phyloP scores from a whole-genome alignment of 1,140 invertebrate genomes.

The Parasteatoda tepidariorum region DNA sequence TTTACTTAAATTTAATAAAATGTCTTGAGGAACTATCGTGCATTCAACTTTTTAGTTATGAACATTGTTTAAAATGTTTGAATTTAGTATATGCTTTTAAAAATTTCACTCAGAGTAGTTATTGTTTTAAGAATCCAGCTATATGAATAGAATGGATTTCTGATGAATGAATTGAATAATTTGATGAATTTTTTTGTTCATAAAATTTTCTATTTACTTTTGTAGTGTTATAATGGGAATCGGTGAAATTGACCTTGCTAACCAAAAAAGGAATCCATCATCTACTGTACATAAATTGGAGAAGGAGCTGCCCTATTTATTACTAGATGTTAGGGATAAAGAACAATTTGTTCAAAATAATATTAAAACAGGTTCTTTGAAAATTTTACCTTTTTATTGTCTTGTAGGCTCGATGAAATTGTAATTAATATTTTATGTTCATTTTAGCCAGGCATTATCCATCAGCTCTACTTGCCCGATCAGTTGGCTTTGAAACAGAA shows the following conservation, averaged over 20 bases:
- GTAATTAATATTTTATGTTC: neutral
- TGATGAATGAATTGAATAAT: neutral
- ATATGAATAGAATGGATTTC: too few relatives aligned
- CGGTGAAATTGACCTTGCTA: conserved; percentile 68
- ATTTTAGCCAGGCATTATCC: conserved; percentile 49
- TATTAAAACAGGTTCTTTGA: conserved; percentile 69
- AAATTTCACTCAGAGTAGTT: too few relatives aligned
- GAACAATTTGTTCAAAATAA: conserved; percentile 70
- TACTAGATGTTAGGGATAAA: conserved; percentile 71
- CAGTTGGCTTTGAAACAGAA: conserved; percentile 44
- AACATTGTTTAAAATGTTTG: too few relatives aligned
- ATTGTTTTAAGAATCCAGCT: too few relatives aligned
- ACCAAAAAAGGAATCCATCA: conserved; percentile 48
- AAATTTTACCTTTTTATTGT: neutral
- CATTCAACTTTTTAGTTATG: too few relatives aligned
- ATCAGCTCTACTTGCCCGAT: conserved; percentile 20
- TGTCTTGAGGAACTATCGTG: neutral
- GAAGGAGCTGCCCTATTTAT: conserved; percentile 68
- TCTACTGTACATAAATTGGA: conserved; percentile 17
- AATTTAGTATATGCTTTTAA: too few relatives aligned
- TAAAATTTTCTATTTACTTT: conserved; percentile 49
- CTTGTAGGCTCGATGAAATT: too few relatives aligned
- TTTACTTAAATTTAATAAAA: neutral
- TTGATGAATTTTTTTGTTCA: conserved; percentile 55
- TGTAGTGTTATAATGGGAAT: conserved; percentile 68